A percentile compares a stretch with the other conserved stretches of the same genome.
Evolutionary conservation across 2,797 vertebrate species (phyloP).

Genomic region (Nyctalus aviator): DNA sequence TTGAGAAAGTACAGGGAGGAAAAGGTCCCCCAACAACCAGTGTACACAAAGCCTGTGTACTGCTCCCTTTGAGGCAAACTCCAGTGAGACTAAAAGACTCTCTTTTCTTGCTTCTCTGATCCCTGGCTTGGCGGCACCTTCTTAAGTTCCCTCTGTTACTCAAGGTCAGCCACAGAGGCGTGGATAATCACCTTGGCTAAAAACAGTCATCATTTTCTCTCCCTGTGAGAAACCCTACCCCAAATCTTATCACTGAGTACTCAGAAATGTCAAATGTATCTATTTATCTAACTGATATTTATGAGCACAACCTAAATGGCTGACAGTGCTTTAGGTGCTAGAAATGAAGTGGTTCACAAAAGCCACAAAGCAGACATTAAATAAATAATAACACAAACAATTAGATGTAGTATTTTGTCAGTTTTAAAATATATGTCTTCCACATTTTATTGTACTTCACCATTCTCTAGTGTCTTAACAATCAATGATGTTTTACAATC

Average conservation of each 20-base stretch:
- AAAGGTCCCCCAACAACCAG: neutral
- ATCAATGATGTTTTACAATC: neutral
- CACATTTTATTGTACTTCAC: neutral
- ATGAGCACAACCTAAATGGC: neutral
- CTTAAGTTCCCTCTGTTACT: neutral
- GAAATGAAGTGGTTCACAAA: neutral
- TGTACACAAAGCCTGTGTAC: neutral
- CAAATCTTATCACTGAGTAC: conserved; percentile 10
- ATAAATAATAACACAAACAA: neutral
- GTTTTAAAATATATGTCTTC: neutral
- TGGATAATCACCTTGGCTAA: neutral
- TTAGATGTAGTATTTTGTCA: neutral
- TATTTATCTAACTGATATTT: neutral
- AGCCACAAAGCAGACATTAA: neutral
- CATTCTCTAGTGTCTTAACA: neutral
- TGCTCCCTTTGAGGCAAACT: neutral
- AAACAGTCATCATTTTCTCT: neutral
- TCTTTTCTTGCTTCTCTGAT: conserved; percentile 51
- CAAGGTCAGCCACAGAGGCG: neutral
- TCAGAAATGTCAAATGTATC: neutral
- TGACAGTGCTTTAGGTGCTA: neutral
- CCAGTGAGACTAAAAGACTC: neutral
- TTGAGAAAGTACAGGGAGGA: neutral
- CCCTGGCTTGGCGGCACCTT: neutral
- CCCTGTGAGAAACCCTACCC: neutral